Percentiles rank a stretch among this genome's conserved stretches.
These are phyloP conservation scores for Drosophila lowei DNA, from an alignment of 1,140 invertebrate species.

Conservation along the genomic window DNA sequence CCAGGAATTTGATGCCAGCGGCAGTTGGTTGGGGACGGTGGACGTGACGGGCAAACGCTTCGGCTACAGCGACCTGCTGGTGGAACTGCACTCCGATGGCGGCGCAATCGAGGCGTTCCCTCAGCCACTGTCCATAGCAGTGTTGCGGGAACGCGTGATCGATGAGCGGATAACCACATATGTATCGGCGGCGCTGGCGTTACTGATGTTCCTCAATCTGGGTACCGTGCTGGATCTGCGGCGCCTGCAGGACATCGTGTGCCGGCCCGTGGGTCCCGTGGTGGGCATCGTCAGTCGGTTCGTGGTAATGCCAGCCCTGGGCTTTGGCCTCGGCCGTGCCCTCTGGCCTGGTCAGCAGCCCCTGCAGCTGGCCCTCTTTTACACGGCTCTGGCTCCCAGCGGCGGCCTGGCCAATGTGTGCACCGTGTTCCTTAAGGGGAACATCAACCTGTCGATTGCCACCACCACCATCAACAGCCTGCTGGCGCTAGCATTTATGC, in stretches of 20 bases:
- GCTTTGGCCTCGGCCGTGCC: slow-evolving; percentile 40
- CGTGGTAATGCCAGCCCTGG: slow-evolving; percentile 52
- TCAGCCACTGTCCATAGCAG: background rate
- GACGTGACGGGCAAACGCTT: slow-evolving; percentile 15
- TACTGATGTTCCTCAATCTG: slow-evolving; percentile 94
- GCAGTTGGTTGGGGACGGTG: slow-evolving; percentile 47
- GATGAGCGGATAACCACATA: slow-evolving; percentile 57
- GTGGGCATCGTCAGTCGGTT: slow-evolving; percentile 47
- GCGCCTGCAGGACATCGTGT: slow-evolving; percentile 88
- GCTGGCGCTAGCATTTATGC: slow-evolving; percentile 54
- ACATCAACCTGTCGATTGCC: slow-evolving; percentile 60
- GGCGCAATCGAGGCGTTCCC: too few species aligned
- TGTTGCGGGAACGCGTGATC: slow-evolving; percentile 11
- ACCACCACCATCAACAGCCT: slow-evolving; percentile 61
- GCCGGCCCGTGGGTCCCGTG: slow-evolving; percentile 86
- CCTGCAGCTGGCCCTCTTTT: slow-evolving; percentile 63
- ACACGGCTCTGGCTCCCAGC: slow-evolving; percentile 57
- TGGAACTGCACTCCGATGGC: slow-evolving; percentile 22
- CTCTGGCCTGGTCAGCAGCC: slow-evolving; percentile 27
- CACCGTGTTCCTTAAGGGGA: slow-evolving; percentile 60
- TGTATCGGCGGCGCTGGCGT: slow-evolving; percentile 37
- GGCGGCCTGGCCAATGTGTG: slow-evolving; percentile 64
- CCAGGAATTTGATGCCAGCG: slow-evolving; percentile 21
- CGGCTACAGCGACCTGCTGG: slow-evolving; percentile 33
- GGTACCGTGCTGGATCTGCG: slow-evolving; percentile 92